Percentiles rank a stretch among this genome's conserved stretches.
These are phyloP conservation scores for Corydoras maculifer DNA, from an alignment of 2,113 vertebrate species.

Conservation along the genomic window DNA sequence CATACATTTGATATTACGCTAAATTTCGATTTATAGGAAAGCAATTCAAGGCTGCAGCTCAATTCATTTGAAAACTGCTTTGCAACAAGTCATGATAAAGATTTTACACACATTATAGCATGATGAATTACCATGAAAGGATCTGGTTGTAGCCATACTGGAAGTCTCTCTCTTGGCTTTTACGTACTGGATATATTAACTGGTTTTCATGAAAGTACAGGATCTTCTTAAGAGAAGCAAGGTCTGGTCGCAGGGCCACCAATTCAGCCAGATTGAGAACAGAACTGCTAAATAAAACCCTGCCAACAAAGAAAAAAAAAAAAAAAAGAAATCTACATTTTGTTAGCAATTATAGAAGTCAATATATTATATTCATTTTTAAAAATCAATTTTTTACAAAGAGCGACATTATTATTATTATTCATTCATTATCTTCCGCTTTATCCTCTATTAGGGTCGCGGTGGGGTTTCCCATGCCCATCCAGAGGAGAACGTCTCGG, in stretches of 20 bases:
- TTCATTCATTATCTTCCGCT: too few relatives aligned
- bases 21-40: conserved; percentile 1
- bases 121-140: conserved; percentile 60
- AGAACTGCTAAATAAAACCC: conserved; percentile 86
- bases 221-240: conserved; percentile 82
- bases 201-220: conserved; percentile 98
- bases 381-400: too few relatives aligned
- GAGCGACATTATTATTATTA: too few relatives aligned
- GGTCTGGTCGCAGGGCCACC: conserved; percentile 81
- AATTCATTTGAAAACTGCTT: not conserved
- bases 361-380: not conserved
- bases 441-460: too few relatives aligned
- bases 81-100: not conserved
- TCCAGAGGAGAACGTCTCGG: too few relatives aligned
- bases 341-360: not conserved
- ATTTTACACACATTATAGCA: not conserved
- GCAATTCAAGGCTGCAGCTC: not conserved
- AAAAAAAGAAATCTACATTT: not conserved
- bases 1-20: not conserved
- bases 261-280: conserved; percentile 93
- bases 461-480: too few relatives aligned
- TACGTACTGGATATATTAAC: conserved; percentile 86
- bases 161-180: conserved; percentile 86
- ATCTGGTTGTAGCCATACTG: conserved; percentile 96
- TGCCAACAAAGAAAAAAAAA: conserved; percentile 58